Evolutionary conservation across 35 echinoderm and acorn worm genomes (phyloP).

Genomic region (Ophioderma brevispina): DNA sequence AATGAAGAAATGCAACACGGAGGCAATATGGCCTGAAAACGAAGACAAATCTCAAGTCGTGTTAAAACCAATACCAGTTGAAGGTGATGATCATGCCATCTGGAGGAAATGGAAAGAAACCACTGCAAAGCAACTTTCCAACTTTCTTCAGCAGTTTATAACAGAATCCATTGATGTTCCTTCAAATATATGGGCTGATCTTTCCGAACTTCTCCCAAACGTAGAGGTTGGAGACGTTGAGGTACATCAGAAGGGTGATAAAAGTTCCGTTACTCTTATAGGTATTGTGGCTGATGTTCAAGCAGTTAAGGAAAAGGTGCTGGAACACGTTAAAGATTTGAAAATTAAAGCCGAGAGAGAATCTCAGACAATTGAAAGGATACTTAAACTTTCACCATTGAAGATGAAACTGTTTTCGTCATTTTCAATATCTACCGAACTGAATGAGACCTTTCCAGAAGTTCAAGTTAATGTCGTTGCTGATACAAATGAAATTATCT

Average conservation of each 20-base stretch:
- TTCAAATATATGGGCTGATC: not conserved
- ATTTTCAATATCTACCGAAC: not conserved
- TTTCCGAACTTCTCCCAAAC: not conserved
- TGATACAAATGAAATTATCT: not conserved
- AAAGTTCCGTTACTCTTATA: not conserved
- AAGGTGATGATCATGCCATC: not conserved
- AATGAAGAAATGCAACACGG: not conserved
- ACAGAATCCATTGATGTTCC: not conserved
- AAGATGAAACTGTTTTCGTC: not conserved
- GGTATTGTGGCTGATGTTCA: not conserved
- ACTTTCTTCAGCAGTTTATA: not conserved
- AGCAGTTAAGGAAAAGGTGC: not conserved
- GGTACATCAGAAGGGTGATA: not conserved
- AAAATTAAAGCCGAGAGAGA: conserved; percentile 7
- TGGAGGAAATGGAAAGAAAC: conserved; percentile 11
- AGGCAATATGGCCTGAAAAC: not conserved
- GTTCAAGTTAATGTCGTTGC: not conserved
- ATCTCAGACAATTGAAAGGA: not conserved
- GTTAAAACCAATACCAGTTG: not conserved
- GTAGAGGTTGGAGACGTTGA: not conserved
- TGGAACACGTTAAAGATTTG: not conserved
- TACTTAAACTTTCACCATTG: not conserved
- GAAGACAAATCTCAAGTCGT: not conserved
- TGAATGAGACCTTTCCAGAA: not conserved
- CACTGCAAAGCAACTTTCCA: not conserved